These are phyloP conservation scores for Drosophila demipolita DNA, from an alignment of 2,888 invertebrate genomes.

Conservation along the genomic window DNA sequence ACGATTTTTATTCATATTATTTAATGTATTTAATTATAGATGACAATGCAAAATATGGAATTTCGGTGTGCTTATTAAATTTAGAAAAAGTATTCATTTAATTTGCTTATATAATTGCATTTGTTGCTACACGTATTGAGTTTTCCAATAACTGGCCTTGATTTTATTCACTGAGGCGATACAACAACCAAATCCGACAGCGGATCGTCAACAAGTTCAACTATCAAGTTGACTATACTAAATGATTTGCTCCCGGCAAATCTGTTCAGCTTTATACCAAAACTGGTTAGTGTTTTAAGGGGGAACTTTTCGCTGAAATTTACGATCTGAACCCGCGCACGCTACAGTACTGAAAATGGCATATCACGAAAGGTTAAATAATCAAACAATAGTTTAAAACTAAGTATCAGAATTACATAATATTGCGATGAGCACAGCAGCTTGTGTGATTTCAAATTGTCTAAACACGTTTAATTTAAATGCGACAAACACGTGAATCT, in stretches of 20 bases:
- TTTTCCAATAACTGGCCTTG: slow-evolving; percentile 3
- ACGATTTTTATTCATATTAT: background rate
- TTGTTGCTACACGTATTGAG: slow-evolving; percentile 6
- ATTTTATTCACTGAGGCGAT: slow-evolving; percentile 39
- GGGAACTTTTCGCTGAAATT: slow-evolving; percentile 12
- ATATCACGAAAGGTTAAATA: slow-evolving; percentile 9
- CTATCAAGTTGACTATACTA: slow-evolving; percentile 24
- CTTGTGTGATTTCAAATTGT: slow-evolving; percentile 19
- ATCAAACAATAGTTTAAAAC: slow-evolving; percentile 9
- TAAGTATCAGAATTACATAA: slow-evolving; percentile 1
- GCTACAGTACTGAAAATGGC: slow-evolving; percentile 9
- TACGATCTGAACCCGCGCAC: background rate
- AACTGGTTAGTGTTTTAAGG: slow-evolving; percentile 12
- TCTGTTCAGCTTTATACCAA: slow-evolving; percentile 35
- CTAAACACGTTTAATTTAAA: background rate
- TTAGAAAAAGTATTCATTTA: background rate
- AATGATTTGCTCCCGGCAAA: slow-evolving; percentile 21
- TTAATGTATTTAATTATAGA: background rate
- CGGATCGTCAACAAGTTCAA: slow-evolving; percentile 37
- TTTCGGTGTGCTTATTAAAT: background rate
- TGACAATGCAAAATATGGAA: slow-evolving; percentile 22
- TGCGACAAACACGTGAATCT: slow-evolving; percentile 11
- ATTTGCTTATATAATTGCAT: slow-evolving; percentile 11
- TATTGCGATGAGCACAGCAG: background rate
- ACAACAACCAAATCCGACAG: slow-evolving; percentile 31